phyloP scores from a whole-genome alignment of 2,113 vertebrate species.

The Hipposideros armiger region DNA sequence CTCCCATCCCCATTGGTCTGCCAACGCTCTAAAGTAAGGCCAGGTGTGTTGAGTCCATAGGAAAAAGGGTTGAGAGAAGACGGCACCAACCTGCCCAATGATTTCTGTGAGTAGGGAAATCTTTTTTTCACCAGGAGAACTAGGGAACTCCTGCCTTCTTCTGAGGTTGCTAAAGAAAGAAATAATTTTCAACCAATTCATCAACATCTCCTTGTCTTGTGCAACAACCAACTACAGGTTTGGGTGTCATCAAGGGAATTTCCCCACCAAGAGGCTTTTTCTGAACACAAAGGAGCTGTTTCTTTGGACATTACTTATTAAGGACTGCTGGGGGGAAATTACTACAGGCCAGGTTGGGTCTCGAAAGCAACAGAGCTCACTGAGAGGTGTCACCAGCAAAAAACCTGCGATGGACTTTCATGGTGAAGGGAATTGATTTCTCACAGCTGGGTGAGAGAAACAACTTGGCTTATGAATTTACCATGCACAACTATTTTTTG shows the following conservation, averaged over 20 bases:
- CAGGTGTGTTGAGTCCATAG: neutral
- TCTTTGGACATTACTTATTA: neutral
- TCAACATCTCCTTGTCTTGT: neutral
- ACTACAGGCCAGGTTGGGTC: neutral
- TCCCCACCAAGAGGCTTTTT: conserved; percentile 20
- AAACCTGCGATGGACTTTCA: neutral
- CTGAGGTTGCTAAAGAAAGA: conserved; percentile 33
- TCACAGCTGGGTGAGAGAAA: neutral
- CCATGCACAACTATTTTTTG: conserved; percentile 21
- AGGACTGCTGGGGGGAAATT: neutral
- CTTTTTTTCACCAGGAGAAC: neutral
- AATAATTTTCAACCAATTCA: neutral
- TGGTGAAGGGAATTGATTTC: neutral
- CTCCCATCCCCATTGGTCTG: fast-evolving
- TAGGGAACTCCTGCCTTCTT: neutral
- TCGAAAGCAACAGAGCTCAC: neutral
- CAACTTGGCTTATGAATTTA: neutral
- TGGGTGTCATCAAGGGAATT: neutral
- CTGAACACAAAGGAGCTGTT: neutral
- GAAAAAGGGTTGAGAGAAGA: neutral
- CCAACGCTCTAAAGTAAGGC: neutral
- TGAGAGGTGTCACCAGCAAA: neutral
- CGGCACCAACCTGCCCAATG: neutral
- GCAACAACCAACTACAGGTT: neutral
- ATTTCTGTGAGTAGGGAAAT: neutral